These are phyloP conservation scores for Heliconius cydno DNA, from an alignment of 2,888 invertebrate species.

Conservation along the genomic window DNA sequence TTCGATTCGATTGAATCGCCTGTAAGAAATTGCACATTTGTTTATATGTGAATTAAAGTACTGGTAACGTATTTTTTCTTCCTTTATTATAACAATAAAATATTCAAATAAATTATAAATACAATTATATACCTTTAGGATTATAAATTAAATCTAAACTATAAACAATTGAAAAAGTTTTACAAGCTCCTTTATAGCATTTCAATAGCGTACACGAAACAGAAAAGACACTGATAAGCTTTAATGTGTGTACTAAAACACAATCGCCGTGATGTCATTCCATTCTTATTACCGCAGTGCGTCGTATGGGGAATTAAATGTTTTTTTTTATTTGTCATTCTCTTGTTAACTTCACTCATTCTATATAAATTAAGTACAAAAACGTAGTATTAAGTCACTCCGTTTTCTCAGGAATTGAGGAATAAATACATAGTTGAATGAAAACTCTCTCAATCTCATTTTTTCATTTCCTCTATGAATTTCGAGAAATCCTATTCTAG, in stretches of 20 bases:
- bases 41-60: no score
- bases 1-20: no score
- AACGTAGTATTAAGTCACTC: not conserved
- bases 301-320: conserved; percentile 22
- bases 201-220: not conserved
- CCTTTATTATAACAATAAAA: no score
- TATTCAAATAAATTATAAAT: not conserved
- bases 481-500: no score
- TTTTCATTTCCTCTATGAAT: no score
- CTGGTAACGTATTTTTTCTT: no score
- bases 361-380: not conserved
- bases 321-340: not conserved
- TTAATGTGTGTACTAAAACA: conserved; percentile 19
- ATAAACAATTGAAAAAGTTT: not conserved
- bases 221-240: conserved; percentile 12
- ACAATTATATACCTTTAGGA: not conserved
- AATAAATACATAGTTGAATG: no score
- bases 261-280: conserved; percentile 16
- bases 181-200: not conserved
- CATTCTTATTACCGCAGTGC: conserved; percentile 29
- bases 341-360: not conserved
- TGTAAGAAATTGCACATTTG: no score
- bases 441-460: no score
- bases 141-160: not conserved
- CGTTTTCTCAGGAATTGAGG: no score